Evolutionary conservation across 1,140 invertebrate species (phyloP).

Genomic region (Eriosoma lanigerum): DNA sequence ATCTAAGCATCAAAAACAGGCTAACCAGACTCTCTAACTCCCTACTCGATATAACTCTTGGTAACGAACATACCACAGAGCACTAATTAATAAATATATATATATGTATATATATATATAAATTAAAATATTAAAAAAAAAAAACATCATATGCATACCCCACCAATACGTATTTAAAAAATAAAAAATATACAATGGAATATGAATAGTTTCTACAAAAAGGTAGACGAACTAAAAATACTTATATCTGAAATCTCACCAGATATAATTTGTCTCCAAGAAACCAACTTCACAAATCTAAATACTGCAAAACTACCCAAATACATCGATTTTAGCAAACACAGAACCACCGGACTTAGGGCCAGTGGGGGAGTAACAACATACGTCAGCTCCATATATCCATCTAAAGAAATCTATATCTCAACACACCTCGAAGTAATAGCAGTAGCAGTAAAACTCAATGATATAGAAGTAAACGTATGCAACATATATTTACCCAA

Average conservation of each 20-base stretch:
- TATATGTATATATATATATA: too few species aligned
- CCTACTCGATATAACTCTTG: neutral
- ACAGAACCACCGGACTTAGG: neutral
- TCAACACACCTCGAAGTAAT: too few species aligned
- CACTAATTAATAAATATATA: too few species aligned
- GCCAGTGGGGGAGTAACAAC: too few species aligned
- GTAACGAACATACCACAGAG: neutral
- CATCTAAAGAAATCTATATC: too few species aligned
- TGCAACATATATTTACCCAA: neutral
- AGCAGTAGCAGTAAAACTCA: too few species aligned
- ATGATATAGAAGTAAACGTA: neutral
- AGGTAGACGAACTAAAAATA: slow-evolving; percentile 2
- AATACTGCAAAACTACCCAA: neutral
- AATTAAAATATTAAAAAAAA: too few species aligned
- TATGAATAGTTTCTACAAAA: neutral
- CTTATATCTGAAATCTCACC: neutral
- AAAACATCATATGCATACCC: too few species aligned
- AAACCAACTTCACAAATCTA: neutral
- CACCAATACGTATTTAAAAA: too few species aligned
- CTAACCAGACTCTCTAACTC: neutral
- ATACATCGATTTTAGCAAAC: neutral
- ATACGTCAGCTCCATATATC: too few species aligned
- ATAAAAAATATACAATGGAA: slow-evolving; percentile 16
- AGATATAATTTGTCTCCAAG: neutral
- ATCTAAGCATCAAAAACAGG: too few species aligned